Conservation (phyloP, 2,888 invertebrate genomes). For the Antheraea yamamai region DNA sequence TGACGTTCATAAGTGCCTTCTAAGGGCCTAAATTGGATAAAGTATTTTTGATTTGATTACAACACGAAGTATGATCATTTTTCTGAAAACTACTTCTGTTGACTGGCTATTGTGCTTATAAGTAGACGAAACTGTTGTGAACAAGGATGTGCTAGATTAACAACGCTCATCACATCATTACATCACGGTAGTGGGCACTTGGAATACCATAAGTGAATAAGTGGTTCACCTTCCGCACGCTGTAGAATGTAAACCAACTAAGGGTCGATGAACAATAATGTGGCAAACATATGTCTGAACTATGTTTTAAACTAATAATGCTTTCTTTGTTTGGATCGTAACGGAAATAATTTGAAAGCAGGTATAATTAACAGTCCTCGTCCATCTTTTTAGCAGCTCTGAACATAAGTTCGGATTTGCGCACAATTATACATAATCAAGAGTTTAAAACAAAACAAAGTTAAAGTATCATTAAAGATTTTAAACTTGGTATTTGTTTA, state of each 20-base stretch:
- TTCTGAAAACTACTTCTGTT: not conserved
- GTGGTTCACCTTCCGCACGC: slow-evolving; percentile 12
- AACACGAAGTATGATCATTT: not conserved
- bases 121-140: not conserved
- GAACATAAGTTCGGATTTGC: too few relatives aligned
- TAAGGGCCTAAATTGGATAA: too few relatives aligned
- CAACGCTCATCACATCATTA: slow-evolving; percentile 10
- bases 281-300: not conserved
- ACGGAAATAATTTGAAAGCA: too few relatives aligned
- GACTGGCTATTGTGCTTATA: not conserved
- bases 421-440: too few relatives aligned
- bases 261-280: slow-evolving; percentile 21
- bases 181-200: slow-evolving; percentile 11
- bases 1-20: too few relatives aligned
- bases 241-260: not conserved
- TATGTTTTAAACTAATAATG: not conserved
- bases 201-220: slow-evolving; percentile 18
- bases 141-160: slow-evolving; percentile 11
- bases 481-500: too few relatives aligned
- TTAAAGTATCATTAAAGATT: too few relatives aligned
- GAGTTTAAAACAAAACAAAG: too few relatives aligned
- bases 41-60: too few relatives aligned
- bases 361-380: too few relatives aligned
- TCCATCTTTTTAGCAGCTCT: too few relatives aligned
- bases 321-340: too few relatives aligned